Base-by-base conservation (phyloP, 2,797 vertebrate species). In the Microcaecilia unicolor region DNA sequence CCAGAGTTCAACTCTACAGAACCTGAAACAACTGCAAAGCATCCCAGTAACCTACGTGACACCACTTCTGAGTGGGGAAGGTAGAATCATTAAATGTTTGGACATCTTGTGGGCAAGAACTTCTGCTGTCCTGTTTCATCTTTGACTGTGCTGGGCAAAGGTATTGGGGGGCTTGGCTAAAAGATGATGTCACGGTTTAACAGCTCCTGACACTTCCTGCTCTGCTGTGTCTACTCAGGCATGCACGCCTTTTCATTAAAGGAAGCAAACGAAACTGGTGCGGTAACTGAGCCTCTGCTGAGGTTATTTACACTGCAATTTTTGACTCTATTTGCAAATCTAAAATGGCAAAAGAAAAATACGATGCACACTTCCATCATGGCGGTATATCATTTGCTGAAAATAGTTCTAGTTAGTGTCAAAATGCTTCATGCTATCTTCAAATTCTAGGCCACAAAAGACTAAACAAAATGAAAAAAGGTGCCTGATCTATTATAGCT, bases 401-500 rank as follows among this genome's bases (percentile, higher is more conserved):
- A 65, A 35, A 41, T 11, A 15, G 48, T 28, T 35, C 32, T 37
- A 54, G 53, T 35, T 59, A 58, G 27, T 54, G 73, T 42, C 33
- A 57, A 34, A 68, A 38, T 6, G 48, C 48, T 36, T 48, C 47
- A 64, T 45, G n/a, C n/a, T n/a, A n/a, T n/a, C 61, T 37, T 64
- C 61, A 48, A 48, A 2, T 0, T 36, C 43, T 16, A 54, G 44
- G 64, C 0, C 28, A 58, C 47, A 66, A 77, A 68, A 61, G n/a
- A 48, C 29, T 33, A 19, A 22, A 37, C 19, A 44, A 48, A 43
- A 14, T 41, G 37, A 36, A 46, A 55, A 37, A 59, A 54, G 70
- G 54, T 65, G 72, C 64, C 59, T 49, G 49, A 59, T 50, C 52
- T 62, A 41, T 48, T 66, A 55, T 73, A 15, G 28, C 73, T 61